Base-by-base conservation (phyloP, 2,797 vertebrate species). In the Lophius americanus region DNA sequence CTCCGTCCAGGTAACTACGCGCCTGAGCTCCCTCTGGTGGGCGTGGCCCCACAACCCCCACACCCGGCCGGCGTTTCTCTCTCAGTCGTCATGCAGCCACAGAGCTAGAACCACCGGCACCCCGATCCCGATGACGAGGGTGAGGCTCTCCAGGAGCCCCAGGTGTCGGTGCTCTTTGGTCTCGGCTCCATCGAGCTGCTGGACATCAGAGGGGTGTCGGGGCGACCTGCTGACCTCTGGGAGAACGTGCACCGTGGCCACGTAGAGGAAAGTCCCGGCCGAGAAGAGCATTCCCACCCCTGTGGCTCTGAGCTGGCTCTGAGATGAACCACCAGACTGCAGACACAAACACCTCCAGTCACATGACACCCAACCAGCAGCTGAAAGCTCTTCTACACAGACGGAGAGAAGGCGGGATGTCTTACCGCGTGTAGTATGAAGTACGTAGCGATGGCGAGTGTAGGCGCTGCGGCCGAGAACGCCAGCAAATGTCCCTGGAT, bases 221-320 rank as follows among this genome's bases (percentile, higher is more conserved):
- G 9, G 83, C 69, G 32, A 78, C 83, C 66, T 77, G 85, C 89
- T 93, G 73, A 94, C 80, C 82, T 92, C 92, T 3, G 94, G 90
- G 7, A 94, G 90, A 13, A 95, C 89, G 9, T 91, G 89, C 44
- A 93, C 86, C 0, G 90, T 91, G 36, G 91, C 93, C 57, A 92
- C 91, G 3, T 95, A 95, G 12, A 95, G 88, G 65, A 93, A 95
- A 0, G 92, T 94, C 71, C 92, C 88, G 0, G 90, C 93, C 0
- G 92, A 95, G 86, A 94, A 94, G 59, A 95, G 88, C 89, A 94
- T 89, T 4, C 92, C 91, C 6, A 93, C 88, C 23, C 92, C 93
- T 1, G 89, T 93, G 0, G 91, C 86, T 42, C 48, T 79, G 68
- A 94, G 87, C 35, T 85, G 88, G 53, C 77, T 77, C 67, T 92